Percentiles rank a stretch among this genome's conserved stretches.
phyloP scores from a whole-genome alignment of 2,888 invertebrate species.

The Folsomia manolachei region DNA sequence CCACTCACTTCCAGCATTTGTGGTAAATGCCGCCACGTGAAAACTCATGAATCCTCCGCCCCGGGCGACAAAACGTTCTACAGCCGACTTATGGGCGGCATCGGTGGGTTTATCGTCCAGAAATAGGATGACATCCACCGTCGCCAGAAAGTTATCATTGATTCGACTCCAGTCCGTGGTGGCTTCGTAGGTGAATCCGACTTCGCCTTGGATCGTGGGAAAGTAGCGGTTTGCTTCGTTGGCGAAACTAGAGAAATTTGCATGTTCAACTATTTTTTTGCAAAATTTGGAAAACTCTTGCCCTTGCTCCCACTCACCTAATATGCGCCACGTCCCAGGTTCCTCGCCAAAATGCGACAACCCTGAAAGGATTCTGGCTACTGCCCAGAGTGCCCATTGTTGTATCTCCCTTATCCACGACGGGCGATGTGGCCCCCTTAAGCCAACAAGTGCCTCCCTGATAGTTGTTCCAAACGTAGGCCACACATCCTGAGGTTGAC shows the following conservation, averaged over 20 bases:
- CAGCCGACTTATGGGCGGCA: slow-evolving; percentile 30
- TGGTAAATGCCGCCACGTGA: slow-evolving; percentile 44
- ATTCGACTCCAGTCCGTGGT: slow-evolving; percentile 41
- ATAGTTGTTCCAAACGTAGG: slow-evolving; percentile 14
- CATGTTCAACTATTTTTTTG: too few relatives aligned
- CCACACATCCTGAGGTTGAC: slow-evolving; percentile 8
- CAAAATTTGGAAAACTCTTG: background rate
- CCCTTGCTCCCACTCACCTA: background rate
- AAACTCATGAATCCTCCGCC: slow-evolving; percentile 43
- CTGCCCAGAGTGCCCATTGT: slow-evolving; percentile 1
- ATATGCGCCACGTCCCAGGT: slow-evolving; percentile 44
- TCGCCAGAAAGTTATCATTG: slow-evolving; percentile 37
- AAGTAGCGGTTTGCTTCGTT: slow-evolving; percentile 38
- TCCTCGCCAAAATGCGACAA: slow-evolving; percentile 40
- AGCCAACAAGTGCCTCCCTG: slow-evolving; percentile 19
- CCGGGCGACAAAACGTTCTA: slow-evolving; percentile 31
- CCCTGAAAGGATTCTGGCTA: slow-evolving; percentile 20
- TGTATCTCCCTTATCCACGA: slow-evolving; percentile 16
- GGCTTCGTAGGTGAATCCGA: slow-evolving; percentile 39
- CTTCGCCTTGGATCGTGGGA: slow-evolving; percentile 24
- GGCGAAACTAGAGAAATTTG: slow-evolving; percentile 40
- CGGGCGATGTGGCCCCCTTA: slow-evolving; percentile 8
- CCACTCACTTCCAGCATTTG: slow-evolving; percentile 32
- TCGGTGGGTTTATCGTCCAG: slow-evolving; percentile 34
- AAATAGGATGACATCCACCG: slow-evolving; percentile 38